Evolutionary conservation across 2,888 invertebrate genomes (phyloP).

Genomic region (Congeria kusceri): DNA sequence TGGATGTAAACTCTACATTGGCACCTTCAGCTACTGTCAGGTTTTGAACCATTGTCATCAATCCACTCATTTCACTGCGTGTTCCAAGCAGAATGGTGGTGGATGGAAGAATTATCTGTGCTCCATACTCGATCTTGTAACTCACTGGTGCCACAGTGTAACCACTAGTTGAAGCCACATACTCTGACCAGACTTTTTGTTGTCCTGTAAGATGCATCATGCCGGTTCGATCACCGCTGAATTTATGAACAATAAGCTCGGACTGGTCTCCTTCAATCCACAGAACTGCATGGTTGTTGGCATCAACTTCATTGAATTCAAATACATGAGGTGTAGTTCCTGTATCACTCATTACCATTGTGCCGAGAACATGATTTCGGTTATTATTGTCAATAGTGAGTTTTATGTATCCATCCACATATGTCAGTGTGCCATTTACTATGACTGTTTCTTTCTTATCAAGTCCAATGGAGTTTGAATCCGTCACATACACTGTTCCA

Average conservation of each 20-base stretch:
- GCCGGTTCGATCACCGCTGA: slow-evolving; percentile 77
- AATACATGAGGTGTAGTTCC: slow-evolving; percentile 42
- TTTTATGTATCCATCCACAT: slow-evolving; percentile 64
- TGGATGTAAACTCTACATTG: slow-evolving; percentile 66
- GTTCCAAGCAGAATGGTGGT: slow-evolving; percentile 74
- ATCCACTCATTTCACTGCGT: slow-evolving; percentile 67
- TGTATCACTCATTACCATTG: slow-evolving; percentile 67
- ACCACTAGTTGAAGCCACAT: slow-evolving; percentile 68
- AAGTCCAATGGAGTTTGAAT: slow-evolving; percentile 60
- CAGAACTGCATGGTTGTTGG: slow-evolving; percentile 70
- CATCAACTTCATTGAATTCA: slow-evolving; percentile 73
- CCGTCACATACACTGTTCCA: slow-evolving; percentile 72
- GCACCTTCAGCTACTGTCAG: slow-evolving; percentile 76
- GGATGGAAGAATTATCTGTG: slow-evolving; percentile 71
- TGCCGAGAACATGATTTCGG: slow-evolving; percentile 71
- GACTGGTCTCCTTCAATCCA: slow-evolving; percentile 65
- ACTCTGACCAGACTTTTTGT: slow-evolving; percentile 73
- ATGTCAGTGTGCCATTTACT: slow-evolving; percentile 49
- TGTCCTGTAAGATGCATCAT: slow-evolving; percentile 65
- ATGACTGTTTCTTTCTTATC: slow-evolving; percentile 56
- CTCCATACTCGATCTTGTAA: slow-evolving; percentile 67
- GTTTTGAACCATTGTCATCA: slow-evolving; percentile 75
- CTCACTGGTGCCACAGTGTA: slow-evolving; percentile 79
- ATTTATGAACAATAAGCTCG: slow-evolving; percentile 70
- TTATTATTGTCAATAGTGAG: slow-evolving; percentile 75